A percentile compares a stretch with the other conserved stretches of the same genome.
Conservation (phyloP, 1,140 invertebrate species). For the Drosophila tropicalis region DNA sequence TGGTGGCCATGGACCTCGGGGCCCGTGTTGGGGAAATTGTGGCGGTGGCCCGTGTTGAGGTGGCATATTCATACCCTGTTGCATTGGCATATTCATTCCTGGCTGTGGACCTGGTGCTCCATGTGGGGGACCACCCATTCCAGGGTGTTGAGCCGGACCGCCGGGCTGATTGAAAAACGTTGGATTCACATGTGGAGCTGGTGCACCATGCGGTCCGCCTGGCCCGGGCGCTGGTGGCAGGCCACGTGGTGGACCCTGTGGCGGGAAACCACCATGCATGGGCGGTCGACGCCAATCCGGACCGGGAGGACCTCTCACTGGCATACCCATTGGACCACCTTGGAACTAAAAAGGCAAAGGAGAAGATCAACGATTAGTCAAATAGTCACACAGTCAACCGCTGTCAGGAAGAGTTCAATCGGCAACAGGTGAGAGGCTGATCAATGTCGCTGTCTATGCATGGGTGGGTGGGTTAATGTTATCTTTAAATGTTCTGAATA, state of each 20-base stretch:
- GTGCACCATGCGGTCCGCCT: constrained; percentile 86
- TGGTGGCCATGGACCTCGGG: constrained; percentile 79
- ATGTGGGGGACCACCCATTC: constrained; percentile 85
- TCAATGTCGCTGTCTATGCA: constrained; percentile 37
- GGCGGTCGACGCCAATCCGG: constrained; percentile 92
- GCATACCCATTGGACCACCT: constrained; percentile 87
- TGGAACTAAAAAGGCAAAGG: constrained; percentile 84
- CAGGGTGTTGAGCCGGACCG: constrained; percentile 86
- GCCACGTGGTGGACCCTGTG: constrained; percentile 85
- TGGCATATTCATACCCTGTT: constrained; percentile 84
- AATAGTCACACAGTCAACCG: too few relatives aligned
- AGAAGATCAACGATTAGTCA: constrained; percentile 30
- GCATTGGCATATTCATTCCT: constrained; percentile 85
- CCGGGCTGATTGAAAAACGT: constrained; percentile 94
- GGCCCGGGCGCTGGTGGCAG: constrained; percentile 86
- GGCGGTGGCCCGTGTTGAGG: constrained; percentile 86
- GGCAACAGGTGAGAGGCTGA: background rate
- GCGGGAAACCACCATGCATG: constrained; percentile 84
- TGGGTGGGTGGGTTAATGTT: constrained; percentile 34
- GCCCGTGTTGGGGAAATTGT: constrained; percentile 85
- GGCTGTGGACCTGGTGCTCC: constrained; percentile 86
- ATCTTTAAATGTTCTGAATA: constrained; percentile 76
- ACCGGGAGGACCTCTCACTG: constrained; percentile 86
- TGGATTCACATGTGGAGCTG: constrained; percentile 97
- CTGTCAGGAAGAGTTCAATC: background rate